Evolutionary conservation across 2,797 vertebrate genomes (phyloP).

Genomic region (Austrolebias charrua): DNA sequence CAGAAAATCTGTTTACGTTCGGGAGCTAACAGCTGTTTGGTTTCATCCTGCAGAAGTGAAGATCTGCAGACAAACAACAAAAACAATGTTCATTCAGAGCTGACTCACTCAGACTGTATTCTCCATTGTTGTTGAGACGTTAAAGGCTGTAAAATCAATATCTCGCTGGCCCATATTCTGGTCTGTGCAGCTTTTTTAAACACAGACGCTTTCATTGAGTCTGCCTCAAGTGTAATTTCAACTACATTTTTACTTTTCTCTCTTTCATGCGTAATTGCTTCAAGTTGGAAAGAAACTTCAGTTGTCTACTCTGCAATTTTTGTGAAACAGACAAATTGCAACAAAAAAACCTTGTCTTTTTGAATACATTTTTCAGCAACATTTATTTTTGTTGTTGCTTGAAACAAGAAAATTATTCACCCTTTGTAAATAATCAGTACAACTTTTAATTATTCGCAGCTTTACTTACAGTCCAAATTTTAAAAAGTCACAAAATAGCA

Average conservation of each 20-base stretch:
- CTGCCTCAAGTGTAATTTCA: slow-evolving; percentile 41
- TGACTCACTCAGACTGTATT: slow-evolving; percentile 7
- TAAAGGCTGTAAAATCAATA: slow-evolving; percentile 35
- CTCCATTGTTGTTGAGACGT: slow-evolving; percentile 15
- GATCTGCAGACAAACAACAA: not conserved
- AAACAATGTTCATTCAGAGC: not conserved
- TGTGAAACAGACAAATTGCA: slow-evolving; percentile 8
- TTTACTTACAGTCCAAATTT: too few species aligned
- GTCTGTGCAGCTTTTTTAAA: slow-evolving; percentile 16
- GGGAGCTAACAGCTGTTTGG: not conserved
- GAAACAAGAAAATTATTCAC: too few species aligned
- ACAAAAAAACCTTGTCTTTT: slow-evolving; percentile 4
- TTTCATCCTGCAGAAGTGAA: not conserved
- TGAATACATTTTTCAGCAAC: not conserved
- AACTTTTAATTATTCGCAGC: too few species aligned
- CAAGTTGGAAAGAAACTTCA: slow-evolving; percentile 29
- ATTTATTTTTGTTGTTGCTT: not conserved
- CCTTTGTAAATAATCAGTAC: too few species aligned
- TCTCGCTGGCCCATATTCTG: slow-evolving; percentile 15
- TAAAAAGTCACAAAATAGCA: too few species aligned
- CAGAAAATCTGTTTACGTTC: not conserved
- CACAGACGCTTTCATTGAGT: slow-evolving; percentile 9
- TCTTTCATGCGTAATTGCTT: slow-evolving; percentile 46
- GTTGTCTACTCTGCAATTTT: slow-evolving; percentile 16
- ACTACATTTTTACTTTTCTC: slow-evolving; percentile 31